Conservation (phyloP, 2,888 invertebrate genomes). For the Drosophila meridiana region DNA sequence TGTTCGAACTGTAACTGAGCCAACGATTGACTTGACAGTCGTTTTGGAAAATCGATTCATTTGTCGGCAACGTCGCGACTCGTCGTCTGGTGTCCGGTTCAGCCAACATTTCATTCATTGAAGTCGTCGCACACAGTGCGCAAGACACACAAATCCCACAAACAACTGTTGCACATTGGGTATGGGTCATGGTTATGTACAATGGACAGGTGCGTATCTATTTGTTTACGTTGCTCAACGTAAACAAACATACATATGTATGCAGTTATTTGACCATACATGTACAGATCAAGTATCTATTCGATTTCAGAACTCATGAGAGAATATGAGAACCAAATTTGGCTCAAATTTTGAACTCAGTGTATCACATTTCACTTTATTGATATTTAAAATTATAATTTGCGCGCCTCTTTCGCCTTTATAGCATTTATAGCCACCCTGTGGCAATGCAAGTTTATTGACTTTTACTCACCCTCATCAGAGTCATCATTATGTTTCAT, state of each 20-base stretch:
- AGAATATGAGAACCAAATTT: background rate
- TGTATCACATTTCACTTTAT: conserved; percentile 2
- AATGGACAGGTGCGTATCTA: conserved; percentile 11
- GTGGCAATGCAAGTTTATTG: conserved; percentile 41
- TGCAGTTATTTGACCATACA: background rate
- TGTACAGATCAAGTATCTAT: background rate
- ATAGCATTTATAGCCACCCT: conserved; percentile 34
- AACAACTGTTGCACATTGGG: conserved; percentile 78
- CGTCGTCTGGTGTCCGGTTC: conserved; percentile 38
- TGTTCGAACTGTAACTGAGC: conserved; percentile 56
- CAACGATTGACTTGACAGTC: conserved; percentile 1
- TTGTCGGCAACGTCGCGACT: conserved; percentile 31
- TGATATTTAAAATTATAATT: conserved; percentile 18
- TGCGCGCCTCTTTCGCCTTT: conserved; percentile 15
- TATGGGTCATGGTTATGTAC: conserved; percentile 17
- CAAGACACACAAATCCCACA: conserved; percentile 71
- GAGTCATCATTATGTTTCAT: conserved; percentile 48
- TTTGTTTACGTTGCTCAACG: conserved; percentile 22
- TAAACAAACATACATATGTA: conserved; percentile 4
- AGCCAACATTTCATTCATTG: conserved; percentile 57
- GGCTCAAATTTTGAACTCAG: background rate
- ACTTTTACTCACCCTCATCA: conserved; percentile 56
- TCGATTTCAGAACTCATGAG: background rate
- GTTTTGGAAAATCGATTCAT: conserved; percentile 66
- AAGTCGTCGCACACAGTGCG: conserved; percentile 64